These are phyloP conservation scores for Oreochromis spilurus DNA, from an alignment of 2,113 vertebrate genomes.

Conservation along the genomic window DNA sequence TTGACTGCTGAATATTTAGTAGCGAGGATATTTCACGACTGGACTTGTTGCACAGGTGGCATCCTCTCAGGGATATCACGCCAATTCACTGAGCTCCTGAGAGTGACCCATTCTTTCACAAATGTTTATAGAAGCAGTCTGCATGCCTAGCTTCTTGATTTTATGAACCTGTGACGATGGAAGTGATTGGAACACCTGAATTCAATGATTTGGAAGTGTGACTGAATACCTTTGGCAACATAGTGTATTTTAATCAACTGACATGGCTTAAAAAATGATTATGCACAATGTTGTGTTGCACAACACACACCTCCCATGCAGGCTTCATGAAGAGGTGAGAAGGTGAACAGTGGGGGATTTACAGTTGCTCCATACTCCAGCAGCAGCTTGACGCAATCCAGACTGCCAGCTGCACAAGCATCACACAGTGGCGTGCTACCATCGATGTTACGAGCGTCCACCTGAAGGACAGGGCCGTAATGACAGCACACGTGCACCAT, in stretches of 20 bases:
- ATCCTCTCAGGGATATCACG: background rate
- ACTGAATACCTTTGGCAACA: background rate
- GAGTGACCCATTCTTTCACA: background rate
- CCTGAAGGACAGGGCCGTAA: slow-evolving; percentile 60
- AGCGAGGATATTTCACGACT: background rate
- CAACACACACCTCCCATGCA: slow-evolving; percentile 85
- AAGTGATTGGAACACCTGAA: background rate
- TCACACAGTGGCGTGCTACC: slow-evolving; percentile 93
- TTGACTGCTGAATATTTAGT: background rate
- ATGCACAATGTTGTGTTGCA: background rate
- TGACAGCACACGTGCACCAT: background rate
- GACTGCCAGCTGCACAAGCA: slow-evolving; percentile 85
- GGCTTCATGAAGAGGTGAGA: slow-evolving; percentile 90
- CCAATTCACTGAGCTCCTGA: background rate
- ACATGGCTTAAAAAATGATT: background rate
- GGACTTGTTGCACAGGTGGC: background rate
- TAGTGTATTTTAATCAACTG: background rate
- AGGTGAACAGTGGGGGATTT: slow-evolving; percentile 85
- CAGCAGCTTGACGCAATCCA: slow-evolving; percentile 85
- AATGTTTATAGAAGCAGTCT: background rate
- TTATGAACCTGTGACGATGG: background rate
- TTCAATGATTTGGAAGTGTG: background rate
- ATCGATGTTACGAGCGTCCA: slow-evolving; percentile 91
- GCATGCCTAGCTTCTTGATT: background rate
- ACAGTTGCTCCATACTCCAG: slow-evolving; percentile 85